Evolutionary conservation across 2,888 invertebrate genomes (phyloP).

Genomic region (Microchrysa polita): DNA sequence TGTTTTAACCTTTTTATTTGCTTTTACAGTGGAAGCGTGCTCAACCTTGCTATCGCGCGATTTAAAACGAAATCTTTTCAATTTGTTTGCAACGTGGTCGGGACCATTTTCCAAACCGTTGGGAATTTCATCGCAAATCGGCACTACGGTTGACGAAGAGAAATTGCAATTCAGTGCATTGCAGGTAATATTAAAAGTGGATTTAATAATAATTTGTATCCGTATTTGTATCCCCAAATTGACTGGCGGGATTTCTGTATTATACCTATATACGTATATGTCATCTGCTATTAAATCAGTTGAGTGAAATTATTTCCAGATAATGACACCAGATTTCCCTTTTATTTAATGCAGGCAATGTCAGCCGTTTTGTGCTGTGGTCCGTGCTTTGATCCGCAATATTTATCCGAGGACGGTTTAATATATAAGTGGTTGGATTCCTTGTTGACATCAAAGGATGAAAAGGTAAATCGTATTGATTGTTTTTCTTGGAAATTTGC

Average conservation of each 20-base stretch:
- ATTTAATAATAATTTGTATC: too few species aligned
- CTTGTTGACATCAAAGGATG: slow-evolving; percentile 86
- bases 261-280: background rate
- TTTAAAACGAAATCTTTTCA: slow-evolving; percentile 86
- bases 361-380: slow-evolving; percentile 96
- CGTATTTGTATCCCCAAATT: slow-evolving; percentile 33
- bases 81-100: slow-evolving; percentile 93
- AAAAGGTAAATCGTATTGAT: slow-evolving; percentile 70
- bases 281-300: background rate
- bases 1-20: too few species aligned
- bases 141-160: slow-evolving; percentile 67
- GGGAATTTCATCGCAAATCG: slow-evolving; percentile 64
- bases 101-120: slow-evolving; percentile 83
- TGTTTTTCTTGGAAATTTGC: background rate
- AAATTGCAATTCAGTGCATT: slow-evolving; percentile 72
- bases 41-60: slow-evolving; percentile 87
- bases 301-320: slow-evolving; percentile 23
- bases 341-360: slow-evolving; percentile 81
- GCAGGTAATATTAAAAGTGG: slow-evolving; percentile 64
- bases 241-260: background rate
- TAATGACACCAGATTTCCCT: background rate
- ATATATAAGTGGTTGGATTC: slow-evolving; percentile 95
- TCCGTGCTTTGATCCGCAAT: slow-evolving; percentile 87
- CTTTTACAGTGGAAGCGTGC: slow-evolving; percentile 85
- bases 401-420: slow-evolving; percentile 88